Percentiles rank a stretch among this genome's conserved stretches.
phyloP scores from a whole-genome alignment of 2,888 invertebrate species.

The Archips xylosteana region DNA sequence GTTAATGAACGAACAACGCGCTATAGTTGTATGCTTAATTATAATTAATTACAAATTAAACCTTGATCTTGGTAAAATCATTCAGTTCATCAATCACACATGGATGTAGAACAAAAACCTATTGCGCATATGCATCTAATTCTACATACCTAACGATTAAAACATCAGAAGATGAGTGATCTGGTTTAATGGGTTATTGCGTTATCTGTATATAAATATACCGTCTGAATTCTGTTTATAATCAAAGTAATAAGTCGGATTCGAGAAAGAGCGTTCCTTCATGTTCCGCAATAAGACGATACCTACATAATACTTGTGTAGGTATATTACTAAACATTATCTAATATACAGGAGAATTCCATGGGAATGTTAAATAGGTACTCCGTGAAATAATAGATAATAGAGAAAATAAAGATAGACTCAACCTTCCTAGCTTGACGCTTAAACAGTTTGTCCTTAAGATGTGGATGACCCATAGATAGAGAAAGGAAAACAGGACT shows the following conservation, averaged over 20 bases:
- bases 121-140: constrained; percentile 57
- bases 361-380: too few relatives aligned
- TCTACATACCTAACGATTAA: constrained; percentile 50
- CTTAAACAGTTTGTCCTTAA: neutral
- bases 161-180: constrained; percentile 45
- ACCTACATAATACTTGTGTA: neutral
- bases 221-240: constrained; percentile 24
- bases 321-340: neutral
- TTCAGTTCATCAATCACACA: constrained; percentile 60
- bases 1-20: constrained; percentile 3
- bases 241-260: constrained; percentile 7
- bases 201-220: constrained; percentile 14
- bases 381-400: too few relatives aligned
- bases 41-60: constrained; percentile 45
- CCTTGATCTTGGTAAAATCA: constrained; percentile 60
- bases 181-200: constrained; percentile 12
- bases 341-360: neutral
- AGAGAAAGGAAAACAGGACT: constrained; percentile 1
- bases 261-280: neutral
- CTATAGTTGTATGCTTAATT: neutral
- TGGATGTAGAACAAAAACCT: constrained; percentile 53
- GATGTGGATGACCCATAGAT: neutral
- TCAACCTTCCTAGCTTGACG: too few relatives aligned
- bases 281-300: neutral
- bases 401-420: too few relatives aligned